Evolutionary conservation across 53 echinoderm and acorn worm genomes (phyloP), one percentile per base, ranked within the genome.

Genomic region (Luidia sarsii): DNA sequence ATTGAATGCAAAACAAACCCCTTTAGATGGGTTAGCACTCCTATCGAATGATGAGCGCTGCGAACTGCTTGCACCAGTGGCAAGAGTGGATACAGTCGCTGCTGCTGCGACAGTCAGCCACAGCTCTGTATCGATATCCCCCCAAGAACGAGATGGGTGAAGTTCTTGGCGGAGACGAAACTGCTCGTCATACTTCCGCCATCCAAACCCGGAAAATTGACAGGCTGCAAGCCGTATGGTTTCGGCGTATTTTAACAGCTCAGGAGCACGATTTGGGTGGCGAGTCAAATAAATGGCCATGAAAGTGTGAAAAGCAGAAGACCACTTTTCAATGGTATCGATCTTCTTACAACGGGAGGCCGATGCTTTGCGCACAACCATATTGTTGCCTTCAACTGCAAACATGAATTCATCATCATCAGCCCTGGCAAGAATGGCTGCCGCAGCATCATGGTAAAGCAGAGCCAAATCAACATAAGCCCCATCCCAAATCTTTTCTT

Each of bases 241-340:
- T 21, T 65, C 66, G 29, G 39, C 52, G 32, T 85, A 85, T 77
- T 85, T 85, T 0, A 85, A n/a, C 29, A 85, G 21, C 34, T 85
- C 75, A 29, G 53, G 10, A 27, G 50, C 70, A 7, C 67, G 53
- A 1, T 39, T 27, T 11, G 67, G 31, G 28, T 85, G 75, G 22
- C 50, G 48, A 7, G 28, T 29, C 32, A 85, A n/a, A 52, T 52
- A 85, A 5, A 85, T 28, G 1, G 71, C 39, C 54, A 66, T 54
- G 30, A 43, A 75, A 0, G 67, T 60, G 20, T 39, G 50, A 43
- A 85, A 85, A 2, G 75, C 85, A 25, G 65, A 39, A 2, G 70
- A 50, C 84, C 73, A 84, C 51, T 48, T 57, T 3, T 83, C 83
- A 19, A 70, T 41, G 41, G 41, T 41, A 41, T 41, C 41, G 41